Conservation (phyloP, 2,888 invertebrate genomes). For the Calliscelio sp. region DNA sequence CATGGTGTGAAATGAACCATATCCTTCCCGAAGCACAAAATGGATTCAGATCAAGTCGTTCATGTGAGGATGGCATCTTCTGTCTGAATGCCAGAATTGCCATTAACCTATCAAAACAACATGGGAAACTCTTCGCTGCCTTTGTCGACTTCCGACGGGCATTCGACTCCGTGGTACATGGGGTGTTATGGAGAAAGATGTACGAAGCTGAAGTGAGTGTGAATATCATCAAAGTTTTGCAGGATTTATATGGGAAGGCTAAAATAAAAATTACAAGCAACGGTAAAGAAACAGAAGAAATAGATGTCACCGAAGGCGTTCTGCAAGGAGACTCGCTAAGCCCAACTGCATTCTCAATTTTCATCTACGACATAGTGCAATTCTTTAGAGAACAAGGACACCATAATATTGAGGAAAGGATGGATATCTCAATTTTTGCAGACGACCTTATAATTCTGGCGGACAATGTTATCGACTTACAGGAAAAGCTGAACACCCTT, state of each 20-base stretch:
- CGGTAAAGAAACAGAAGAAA: slow-evolving; percentile 51
- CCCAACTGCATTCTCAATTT: neutral
- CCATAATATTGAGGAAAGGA: neutral
- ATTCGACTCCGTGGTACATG: slow-evolving; percentile 73
- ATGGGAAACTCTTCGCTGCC: slow-evolving; percentile 65
- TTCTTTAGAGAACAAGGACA: neutral
- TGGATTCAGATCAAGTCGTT: slow-evolving; percentile 71
- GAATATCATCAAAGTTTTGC: slow-evolving; percentile 37
- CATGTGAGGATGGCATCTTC: slow-evolving; percentile 76
- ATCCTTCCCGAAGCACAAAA: slow-evolving; percentile 75
- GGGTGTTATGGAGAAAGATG: slow-evolving; percentile 64
- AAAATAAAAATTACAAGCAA: slow-evolving; percentile 54
- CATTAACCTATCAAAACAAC: slow-evolving; percentile 48
- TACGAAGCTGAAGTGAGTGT: slow-evolving; percentile 59
- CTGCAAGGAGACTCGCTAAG: neutral
- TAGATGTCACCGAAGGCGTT: slow-evolving; percentile 50
- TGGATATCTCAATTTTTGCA: neutral
- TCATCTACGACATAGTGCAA: neutral
- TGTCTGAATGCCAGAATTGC: slow-evolving; percentile 63
- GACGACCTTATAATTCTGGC: slow-evolving; percentile 50
- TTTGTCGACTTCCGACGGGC: slow-evolving; percentile 74
- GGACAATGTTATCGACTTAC: slow-evolving; percentile 26
- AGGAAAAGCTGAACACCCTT: slow-evolving; percentile 40
- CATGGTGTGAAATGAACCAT: slow-evolving; percentile 68
- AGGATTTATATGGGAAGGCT: neutral